A percentile compares a stretch with the other conserved stretches of the same genome.
Conservation (phyloP, 2,888 invertebrate genomes). For the Mesochorus sp. region DNA sequence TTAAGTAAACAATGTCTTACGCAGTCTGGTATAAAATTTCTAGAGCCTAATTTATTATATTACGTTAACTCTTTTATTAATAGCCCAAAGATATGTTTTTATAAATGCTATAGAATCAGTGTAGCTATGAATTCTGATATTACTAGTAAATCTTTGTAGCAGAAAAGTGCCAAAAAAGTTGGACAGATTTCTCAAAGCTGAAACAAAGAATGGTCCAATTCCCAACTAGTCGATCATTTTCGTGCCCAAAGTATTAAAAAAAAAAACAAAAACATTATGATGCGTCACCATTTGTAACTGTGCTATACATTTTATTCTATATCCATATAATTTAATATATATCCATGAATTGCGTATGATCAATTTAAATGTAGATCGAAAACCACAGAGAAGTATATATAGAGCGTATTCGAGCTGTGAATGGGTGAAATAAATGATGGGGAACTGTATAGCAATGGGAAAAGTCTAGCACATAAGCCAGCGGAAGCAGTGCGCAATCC, state of each 20-base stretch:
- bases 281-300: background rate
- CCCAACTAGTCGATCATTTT: background rate
- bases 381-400: conserved; percentile 13
- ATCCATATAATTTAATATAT: conserved; percentile 9
- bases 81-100: too few species aligned
- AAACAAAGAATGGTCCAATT: background rate
- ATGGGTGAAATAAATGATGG: conserved; percentile 36
- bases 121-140: too few species aligned
- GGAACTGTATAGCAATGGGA: conserved; percentile 65
- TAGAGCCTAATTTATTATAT: too few species aligned
- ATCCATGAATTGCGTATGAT: conserved; percentile 64
- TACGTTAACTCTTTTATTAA: too few species aligned
- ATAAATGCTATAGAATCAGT: too few species aligned
- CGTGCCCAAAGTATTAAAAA: background rate
- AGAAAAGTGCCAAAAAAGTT: too few species aligned
- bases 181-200: conserved; percentile 3
- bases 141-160: too few species aligned
- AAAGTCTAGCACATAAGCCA: conserved; percentile 69
- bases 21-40: too few species aligned
- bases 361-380: conserved; percentile 77
- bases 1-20: conserved; percentile 23
- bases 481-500: background rate
- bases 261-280: conserved; percentile 12
- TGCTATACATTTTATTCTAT: background rate
- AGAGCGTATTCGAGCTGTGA: background rate